Evolutionary conservation across 2,113 vertebrate species (phyloP).

Genomic region (Calidris pugnax): DNA sequence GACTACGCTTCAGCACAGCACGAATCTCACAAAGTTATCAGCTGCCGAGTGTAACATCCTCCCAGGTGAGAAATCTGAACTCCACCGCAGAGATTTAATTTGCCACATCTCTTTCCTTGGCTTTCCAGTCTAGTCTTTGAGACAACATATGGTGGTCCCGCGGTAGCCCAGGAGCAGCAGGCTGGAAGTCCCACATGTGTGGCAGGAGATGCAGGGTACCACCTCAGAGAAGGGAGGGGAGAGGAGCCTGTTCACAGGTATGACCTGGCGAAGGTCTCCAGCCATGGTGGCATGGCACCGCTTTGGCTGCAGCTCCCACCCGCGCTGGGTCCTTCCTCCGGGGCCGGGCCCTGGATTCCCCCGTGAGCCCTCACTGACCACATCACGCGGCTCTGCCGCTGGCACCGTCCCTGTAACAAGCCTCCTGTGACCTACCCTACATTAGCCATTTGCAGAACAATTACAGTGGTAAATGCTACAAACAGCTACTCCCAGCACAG

Average conservation of each 20-base stretch:
- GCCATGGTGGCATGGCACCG: rapidly evolving
- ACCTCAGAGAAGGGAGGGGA: not conserved
- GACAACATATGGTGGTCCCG: rapidly evolving
- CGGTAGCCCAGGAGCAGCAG: not conserved
- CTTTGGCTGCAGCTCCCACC: not conserved
- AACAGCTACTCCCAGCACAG: not conserved
- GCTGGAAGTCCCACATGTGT: rapidly evolving
- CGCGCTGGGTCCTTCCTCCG: rapidly evolving
- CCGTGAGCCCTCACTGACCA: not conserved
- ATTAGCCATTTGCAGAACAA: constrained; percentile 18
- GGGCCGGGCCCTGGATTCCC: not conserved
- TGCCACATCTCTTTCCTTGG: not conserved
- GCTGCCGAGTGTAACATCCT: not conserved
- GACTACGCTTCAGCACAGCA: not conserved
- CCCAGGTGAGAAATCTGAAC: not conserved
- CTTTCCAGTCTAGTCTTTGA: not conserved
- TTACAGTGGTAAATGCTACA: constrained; percentile 10
- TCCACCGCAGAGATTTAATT: not conserved
- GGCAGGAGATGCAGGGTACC: not conserved
- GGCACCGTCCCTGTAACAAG: not conserved
- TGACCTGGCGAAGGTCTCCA: rapidly evolving
- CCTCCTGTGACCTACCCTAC: not conserved
- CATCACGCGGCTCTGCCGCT: not conserved
- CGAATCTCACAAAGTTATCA: not conserved
- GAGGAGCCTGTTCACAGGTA: not conserved